Evolutionary conservation across 64 coral and sea anemone genomes (phyloP).

Genomic region (Cladopsammia gracilis): DNA sequence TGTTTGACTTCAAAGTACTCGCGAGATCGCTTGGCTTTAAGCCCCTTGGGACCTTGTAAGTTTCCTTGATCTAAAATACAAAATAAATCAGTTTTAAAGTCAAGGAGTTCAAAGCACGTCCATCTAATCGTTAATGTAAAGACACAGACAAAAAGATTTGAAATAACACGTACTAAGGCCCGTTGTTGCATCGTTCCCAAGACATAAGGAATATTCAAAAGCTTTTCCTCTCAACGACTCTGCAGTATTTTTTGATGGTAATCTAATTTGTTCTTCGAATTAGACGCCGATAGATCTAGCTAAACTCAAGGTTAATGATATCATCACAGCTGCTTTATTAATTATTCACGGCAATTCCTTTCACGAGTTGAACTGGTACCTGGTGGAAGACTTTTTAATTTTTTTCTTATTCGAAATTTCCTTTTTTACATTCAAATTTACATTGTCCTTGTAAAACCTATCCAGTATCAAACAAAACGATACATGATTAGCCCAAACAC

Average conservation of each 20-base stretch:
- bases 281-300: constrained; percentile 7
- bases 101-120: not conserved
- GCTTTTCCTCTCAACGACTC: not conserved
- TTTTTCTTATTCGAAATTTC: not conserved
- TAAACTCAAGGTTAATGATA: constrained; percentile 45
- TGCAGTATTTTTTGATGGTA: not conserved
- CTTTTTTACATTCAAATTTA: not conserved
- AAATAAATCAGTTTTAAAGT: not conserved
- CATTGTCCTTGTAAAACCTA: not conserved
- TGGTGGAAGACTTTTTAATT: not conserved
- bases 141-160: not conserved
- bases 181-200: not conserved
- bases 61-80: constrained; percentile 95
- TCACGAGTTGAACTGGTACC: constrained; percentile 1
- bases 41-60: constrained; percentile 93
- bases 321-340: not conserved
- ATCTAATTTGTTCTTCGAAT: not conserved
- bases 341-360: constrained; percentile 15
- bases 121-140: not conserved
- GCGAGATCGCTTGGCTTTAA: constrained; percentile 97
- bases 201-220: not conserved
- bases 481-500: not conserved
- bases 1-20: constrained; percentile 99
- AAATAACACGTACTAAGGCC: not conserved
- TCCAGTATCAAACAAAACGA: not conserved